These are phyloP conservation scores for Sandelia bainsii DNA, from an alignment of 2,797 vertebrate genomes.

Conservation along the genomic window DNA sequence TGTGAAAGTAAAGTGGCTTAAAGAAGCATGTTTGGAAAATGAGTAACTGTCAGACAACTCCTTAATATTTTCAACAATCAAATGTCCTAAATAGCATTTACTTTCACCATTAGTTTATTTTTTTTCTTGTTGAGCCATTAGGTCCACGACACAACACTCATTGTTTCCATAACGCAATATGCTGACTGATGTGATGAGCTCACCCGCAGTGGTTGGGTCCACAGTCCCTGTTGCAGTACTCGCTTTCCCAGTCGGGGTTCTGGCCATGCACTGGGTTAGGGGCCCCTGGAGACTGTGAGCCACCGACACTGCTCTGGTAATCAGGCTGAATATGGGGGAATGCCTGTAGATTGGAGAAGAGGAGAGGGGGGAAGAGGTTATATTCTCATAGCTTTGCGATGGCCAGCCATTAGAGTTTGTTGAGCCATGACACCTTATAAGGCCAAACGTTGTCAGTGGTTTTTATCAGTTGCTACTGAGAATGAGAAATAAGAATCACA, in stretches of 20 bases:
- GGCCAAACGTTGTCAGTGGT: conserved; percentile 30
- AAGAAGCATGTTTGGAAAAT: conserved; percentile 71
- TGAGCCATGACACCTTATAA: conserved; percentile 32
- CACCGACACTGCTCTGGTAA: conserved; percentile 92
- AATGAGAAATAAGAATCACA: neutral
- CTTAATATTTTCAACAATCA: conserved; percentile 50
- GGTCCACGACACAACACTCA: neutral
- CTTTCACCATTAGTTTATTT: conserved; percentile 4
- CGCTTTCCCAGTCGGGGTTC: conserved; percentile 93
- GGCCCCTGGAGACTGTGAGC: conserved; percentile 93
- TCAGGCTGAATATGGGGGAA: conserved; percentile 95
- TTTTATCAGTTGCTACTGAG: conserved; percentile 18
- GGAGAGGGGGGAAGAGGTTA: conserved; percentile 18
- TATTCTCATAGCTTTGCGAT: conserved; percentile 1
- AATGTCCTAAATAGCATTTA: conserved; percentile 9
- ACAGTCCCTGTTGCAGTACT: conserved; percentile 96
- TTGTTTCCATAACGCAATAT: neutral
- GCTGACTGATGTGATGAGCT: conserved; percentile 42
- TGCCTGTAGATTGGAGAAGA: conserved; percentile 81
- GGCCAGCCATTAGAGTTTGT: conserved; percentile 30
- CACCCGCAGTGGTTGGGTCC: conserved; percentile 96
- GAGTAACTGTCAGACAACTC: conserved; percentile 61
- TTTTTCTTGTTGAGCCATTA: conserved; percentile 1
- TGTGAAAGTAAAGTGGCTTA: conserved; percentile 69
- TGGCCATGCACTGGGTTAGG: conserved; percentile 89